Conservation (phyloP, 2,888 invertebrate species). For the Leptogaster cylindrica region DNA sequence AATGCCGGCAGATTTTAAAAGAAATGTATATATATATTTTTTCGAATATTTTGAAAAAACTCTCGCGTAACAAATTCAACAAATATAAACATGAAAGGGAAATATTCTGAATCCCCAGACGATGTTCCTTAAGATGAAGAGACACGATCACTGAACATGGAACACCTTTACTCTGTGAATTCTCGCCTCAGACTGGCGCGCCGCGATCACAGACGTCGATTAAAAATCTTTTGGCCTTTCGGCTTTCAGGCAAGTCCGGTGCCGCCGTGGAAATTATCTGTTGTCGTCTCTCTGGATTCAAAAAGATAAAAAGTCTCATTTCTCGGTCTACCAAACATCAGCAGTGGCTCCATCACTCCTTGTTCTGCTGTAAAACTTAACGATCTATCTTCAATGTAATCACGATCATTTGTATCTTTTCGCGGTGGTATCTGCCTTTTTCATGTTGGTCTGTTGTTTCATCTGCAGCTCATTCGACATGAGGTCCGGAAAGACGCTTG, state of each 20-base stretch:
- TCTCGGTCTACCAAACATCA: background rate
- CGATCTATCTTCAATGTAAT: slow-evolving; percentile 17
- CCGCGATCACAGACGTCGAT: slow-evolving; percentile 43
- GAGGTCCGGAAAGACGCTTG: background rate
- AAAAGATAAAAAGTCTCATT: slow-evolving; percentile 14
- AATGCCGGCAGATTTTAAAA: no score
- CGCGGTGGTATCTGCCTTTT: slow-evolving; percentile 27
- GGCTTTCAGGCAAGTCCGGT: background rate
- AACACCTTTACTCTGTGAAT: slow-evolving; percentile 19
- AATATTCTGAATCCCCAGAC: no score
- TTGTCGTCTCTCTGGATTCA: slow-evolving; percentile 22
- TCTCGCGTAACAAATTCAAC: no score
- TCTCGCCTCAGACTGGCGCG: slow-evolving; percentile 31
- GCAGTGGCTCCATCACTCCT: slow-evolving; percentile 2
- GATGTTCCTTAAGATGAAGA: background rate
- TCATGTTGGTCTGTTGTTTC: slow-evolving; percentile 26
- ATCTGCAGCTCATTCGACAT: background rate
- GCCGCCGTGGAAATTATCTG: slow-evolving; percentile 6
- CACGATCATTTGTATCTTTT: slow-evolving; percentile 27
- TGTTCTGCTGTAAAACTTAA: background rate
- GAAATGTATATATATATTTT: no score
- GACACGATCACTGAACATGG: background rate
- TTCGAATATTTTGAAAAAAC: no score
- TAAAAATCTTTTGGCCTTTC: slow-evolving; percentile 44
- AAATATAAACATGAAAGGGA: no score